These are phyloP conservation scores for Oxyura jamaicensis DNA, from an alignment of 2,113 vertebrate genomes.

Conservation along the genomic window DNA sequence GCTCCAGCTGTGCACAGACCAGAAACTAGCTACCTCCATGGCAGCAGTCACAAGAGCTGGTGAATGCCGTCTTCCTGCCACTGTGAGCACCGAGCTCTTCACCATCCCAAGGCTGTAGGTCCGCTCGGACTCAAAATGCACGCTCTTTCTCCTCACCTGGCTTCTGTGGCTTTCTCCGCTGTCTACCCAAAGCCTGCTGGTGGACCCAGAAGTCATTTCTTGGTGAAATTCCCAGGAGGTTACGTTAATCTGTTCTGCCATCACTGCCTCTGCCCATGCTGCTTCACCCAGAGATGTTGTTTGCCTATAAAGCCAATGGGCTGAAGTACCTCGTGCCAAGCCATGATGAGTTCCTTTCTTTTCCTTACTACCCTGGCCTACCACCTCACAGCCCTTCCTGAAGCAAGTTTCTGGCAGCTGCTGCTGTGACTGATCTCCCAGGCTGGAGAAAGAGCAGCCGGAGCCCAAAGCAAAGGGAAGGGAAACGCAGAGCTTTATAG, in stretches of 20 bases:
- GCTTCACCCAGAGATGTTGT: not conserved
- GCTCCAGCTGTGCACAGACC: not conserved
- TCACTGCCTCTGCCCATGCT: not conserved
- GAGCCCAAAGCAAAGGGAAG: not conserved
- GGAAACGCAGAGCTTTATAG: not conserved
- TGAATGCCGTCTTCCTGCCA: not conserved
- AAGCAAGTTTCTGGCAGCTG: not conserved
- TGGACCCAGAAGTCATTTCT: not conserved
- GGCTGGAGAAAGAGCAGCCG: not conserved
- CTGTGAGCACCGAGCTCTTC: not conserved
- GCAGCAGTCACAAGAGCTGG: not conserved
- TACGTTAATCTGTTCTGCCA: not conserved
- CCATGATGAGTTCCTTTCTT: not conserved
- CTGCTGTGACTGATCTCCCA: accelerated
- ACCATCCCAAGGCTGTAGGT: not conserved
- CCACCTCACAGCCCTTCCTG: not conserved
- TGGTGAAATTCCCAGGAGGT: not conserved
- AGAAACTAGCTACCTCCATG: not conserved
- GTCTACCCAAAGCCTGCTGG: not conserved
- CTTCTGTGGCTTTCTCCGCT: not conserved
- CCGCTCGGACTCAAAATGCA: accelerated
- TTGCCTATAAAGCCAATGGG: not conserved
- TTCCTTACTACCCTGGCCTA: not conserved
- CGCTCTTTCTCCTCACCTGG: not conserved
- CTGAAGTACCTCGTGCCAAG: not conserved